phyloP scores from a whole-genome alignment of 2,113 vertebrate species.

The Indri indri region DNA sequence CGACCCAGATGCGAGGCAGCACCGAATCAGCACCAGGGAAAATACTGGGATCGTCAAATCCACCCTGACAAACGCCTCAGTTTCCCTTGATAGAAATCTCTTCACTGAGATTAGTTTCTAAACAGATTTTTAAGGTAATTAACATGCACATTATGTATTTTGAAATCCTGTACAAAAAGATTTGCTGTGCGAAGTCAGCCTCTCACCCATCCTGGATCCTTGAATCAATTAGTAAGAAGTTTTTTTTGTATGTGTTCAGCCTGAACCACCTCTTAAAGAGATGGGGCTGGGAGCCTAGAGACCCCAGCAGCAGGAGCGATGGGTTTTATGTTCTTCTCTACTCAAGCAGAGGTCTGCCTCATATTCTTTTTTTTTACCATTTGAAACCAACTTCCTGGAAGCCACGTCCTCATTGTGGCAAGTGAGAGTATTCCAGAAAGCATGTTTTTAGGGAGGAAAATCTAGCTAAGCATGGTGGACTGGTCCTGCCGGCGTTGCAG shows the following conservation, averaged over 20 bases:
- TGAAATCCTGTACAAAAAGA: not conserved
- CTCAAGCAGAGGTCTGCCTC: slow-evolving; percentile 25
- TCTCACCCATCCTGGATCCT: not conserved
- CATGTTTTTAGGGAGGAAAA: slow-evolving; percentile 68
- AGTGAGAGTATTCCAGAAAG: slow-evolving; percentile 41
- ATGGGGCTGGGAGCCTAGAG: not conserved
- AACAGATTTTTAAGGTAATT: not conserved
- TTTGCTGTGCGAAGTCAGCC: not conserved
- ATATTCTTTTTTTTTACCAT: slow-evolving; percentile 48
- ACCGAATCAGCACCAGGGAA: not conserved
- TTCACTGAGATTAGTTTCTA: not conserved
- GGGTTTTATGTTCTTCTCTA: not conserved
- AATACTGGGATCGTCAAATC: fast-evolving
- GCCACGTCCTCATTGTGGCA: slow-evolving; percentile 43
- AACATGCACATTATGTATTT: not conserved
- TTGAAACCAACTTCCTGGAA: slow-evolving; percentile 66
- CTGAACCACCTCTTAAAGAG: not conserved
- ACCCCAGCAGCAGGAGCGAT: not conserved
- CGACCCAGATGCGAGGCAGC: not conserved
- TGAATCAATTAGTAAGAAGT: not conserved
- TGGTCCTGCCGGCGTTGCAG: slow-evolving; percentile 31
- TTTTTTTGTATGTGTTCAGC: not conserved
- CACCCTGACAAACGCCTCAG: not conserved
- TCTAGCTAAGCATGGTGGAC: slow-evolving; percentile 38
- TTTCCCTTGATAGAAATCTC: not conserved